Base-by-base conservation (phyloP, 2,113 vertebrate genomes). In the Calyptommatus sinebrachiatus region DNA sequence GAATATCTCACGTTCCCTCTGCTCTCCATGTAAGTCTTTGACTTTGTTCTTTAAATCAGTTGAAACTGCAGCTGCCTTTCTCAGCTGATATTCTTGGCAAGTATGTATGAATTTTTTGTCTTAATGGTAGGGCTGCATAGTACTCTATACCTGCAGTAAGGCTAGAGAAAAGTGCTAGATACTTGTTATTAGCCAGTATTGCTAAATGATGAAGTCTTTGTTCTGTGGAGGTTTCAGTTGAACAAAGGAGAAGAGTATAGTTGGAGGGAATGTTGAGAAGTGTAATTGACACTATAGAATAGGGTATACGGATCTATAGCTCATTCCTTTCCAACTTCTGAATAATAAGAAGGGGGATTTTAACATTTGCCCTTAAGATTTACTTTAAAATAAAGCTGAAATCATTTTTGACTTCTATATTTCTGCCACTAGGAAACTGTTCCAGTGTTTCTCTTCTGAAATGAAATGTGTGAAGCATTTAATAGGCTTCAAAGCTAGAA, bases 251-350 rank as follows among this genome's bases (percentile, higher is more conserved):
- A 31, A 12, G 31, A 69, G 12, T 10, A 22, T 48, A 53, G 62
- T 88, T 65, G 71, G n/a, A 8, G 22, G 12, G 77, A 48, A 77
- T 46, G 14, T 46, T 79, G 8, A 80, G 88, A 69, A 20, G 48
- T 46, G 69, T 71, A 78, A 84, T 16, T 46, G 65, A 46, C 9
- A 41, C 14, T 73, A 14, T 68, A 68, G 35, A 77, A 41, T 22
- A 46, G 29, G 2, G 63, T 71, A 20, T 68, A 11, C 16, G 28
- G 28, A 31, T 46, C 53, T 61, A 26, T 71, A n/a, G 61, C 28
- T 71, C 35, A 63, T 8, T 76, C 4, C 53, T 61, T 75, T 57
- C 18, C 12, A 29, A 63, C 53, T 28, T 82, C 60, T 76, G 57
- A 1, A 63, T 68, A 71, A 20, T 48, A 29, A 61, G 21, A 31